A percentile compares a stretch with the other conserved stretches of the same genome.
Conservation (phyloP, 2,797 vertebrate genomes). For the Eutrigla gurnardus region DNA sequence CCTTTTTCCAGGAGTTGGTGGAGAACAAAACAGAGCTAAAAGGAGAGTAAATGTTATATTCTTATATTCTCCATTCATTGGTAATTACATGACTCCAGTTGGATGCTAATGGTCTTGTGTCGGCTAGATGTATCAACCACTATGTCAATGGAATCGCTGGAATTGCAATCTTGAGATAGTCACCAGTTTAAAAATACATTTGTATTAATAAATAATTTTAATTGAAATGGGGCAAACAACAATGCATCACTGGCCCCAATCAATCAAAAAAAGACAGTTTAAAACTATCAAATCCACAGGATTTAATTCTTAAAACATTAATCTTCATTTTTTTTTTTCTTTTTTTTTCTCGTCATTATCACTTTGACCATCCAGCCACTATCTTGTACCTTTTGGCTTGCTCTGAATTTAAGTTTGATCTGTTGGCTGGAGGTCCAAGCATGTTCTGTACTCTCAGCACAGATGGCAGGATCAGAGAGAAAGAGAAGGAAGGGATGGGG, state of each 20-base stretch:
- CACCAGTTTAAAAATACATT: background rate
- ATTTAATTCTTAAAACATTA: background rate
- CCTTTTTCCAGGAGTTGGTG: background rate
- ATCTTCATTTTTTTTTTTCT: slow-evolving; percentile 1
- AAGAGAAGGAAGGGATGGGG: slow-evolving; percentile 11
- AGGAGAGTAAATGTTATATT: background rate
- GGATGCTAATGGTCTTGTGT: too few species aligned
- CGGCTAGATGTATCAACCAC: background rate
- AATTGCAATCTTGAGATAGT: background rate
- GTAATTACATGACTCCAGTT: too few species aligned
- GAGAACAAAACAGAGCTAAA: background rate
- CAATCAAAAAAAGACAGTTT: too few species aligned
- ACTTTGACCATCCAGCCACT: slow-evolving; percentile 17
- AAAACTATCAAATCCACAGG: too few species aligned
- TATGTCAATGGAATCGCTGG: background rate
- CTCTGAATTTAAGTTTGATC: slow-evolving; percentile 52
- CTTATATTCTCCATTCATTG: background rate
- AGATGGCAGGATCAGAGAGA: slow-evolving; percentile 58
- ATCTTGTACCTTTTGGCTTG: slow-evolving; percentile 24
- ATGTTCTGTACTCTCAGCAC: slow-evolving; percentile 45
- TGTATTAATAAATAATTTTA: background rate
- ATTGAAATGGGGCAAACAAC: too few species aligned
- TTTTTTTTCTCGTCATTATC: slow-evolving; percentile 18
- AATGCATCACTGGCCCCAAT: too few species aligned
- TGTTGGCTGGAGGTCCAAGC: slow-evolving; percentile 42